Conservation (phyloP, 2,888 invertebrate genomes). For the Aphrophora alni region DNA sequence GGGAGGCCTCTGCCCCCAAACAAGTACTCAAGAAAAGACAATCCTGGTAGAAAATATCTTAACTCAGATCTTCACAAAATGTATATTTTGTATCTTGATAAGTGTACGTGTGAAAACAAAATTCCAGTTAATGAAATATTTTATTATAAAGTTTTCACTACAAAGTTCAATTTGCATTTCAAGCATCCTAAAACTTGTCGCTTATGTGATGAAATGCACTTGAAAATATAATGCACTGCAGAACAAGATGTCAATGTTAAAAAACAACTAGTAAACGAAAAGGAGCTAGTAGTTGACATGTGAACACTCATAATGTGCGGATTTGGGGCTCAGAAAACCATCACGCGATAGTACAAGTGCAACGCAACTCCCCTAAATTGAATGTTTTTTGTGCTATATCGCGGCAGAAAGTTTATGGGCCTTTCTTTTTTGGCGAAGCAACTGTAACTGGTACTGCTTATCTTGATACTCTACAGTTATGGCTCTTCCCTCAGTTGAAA, state of each 20-base stretch:
- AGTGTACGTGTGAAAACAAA: background rate
- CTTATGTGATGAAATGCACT: conserved; percentile 3
- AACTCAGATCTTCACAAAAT: conserved; percentile 13
- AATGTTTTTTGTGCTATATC: no score
- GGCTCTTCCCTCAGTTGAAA: no score
- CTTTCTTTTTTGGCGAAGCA: no score
- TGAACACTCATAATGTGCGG: no score
- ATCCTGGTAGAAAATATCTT: conserved; percentile 10
- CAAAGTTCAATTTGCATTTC: conserved; percentile 23
- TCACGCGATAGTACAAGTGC: no score
- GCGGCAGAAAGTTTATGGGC: no score
- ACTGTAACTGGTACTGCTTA: no score
- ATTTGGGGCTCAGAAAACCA: no score
- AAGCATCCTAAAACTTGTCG: conserved; percentile 14
- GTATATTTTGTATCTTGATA: conserved; percentile 19
- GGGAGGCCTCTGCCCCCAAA: no score
- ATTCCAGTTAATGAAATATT: background rate
- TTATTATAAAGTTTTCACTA: background rate
- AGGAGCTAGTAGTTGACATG: no score
- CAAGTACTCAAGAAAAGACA: conserved; percentile 18
- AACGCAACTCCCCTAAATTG: no score
- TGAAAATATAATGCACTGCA: conserved; percentile 19
- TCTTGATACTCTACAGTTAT: no score
- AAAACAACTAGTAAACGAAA: background rate
- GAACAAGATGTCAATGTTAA: background rate